Conservation (phyloP, 2,797 vertebrate species). For the Lutjanus campechanus region DNA sequence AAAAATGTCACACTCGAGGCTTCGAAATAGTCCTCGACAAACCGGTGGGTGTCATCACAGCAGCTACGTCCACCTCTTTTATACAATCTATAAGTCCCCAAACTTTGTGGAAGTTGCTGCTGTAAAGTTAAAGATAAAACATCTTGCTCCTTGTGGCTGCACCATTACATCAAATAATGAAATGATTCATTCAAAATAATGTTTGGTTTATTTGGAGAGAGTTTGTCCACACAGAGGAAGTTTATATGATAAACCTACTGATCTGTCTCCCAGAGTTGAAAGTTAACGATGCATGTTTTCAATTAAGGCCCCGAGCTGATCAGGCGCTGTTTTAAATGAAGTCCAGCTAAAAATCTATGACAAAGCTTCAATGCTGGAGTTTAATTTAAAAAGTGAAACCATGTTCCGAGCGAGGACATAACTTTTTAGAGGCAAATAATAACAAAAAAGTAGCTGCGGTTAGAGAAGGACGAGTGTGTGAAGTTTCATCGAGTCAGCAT, state of each 20-base stretch:
- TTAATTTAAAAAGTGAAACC: slow-evolving; percentile 29
- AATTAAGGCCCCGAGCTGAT: slow-evolving; percentile 31
- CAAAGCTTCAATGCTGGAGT: neutral
- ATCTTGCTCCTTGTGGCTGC: too few relatives aligned
- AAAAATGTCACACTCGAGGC: too few relatives aligned
- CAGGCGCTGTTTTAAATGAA: too few relatives aligned
- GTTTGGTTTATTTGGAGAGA: too few relatives aligned
- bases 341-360: too few relatives aligned
- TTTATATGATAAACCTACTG: neutral
- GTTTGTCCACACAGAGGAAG: too few relatives aligned
- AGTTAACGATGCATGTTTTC: slow-evolving; percentile 36
- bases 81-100: too few relatives aligned
- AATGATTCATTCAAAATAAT: neutral
- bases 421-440: neutral
- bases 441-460: neutral
- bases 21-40: too few relatives aligned
- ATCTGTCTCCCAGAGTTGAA: neutral
- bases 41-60: too few relatives aligned
- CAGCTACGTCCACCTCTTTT: too few relatives aligned
- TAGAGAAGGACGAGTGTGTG: neutral
- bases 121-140: neutral
- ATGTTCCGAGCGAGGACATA: neutral
- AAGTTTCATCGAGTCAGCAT: slow-evolving; percentile 34
- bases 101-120: too few relatives aligned
- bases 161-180: too few relatives aligned